phyloP scores from a whole-genome alignment of 2,888 invertebrate species.

The Rhaphigaster nebulosa region DNA sequence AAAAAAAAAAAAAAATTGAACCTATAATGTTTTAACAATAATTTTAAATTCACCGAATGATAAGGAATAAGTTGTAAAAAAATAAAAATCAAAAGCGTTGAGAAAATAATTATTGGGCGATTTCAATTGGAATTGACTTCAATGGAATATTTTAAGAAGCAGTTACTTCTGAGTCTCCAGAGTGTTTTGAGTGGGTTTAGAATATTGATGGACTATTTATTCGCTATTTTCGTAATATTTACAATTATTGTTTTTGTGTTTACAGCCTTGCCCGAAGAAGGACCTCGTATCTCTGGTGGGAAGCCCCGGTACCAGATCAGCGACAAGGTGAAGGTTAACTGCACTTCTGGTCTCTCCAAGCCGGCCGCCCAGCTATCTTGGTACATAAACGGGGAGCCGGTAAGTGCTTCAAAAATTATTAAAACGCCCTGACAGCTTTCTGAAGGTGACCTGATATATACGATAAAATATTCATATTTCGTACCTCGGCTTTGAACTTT shows the following conservation, averaged over 20 bases:
- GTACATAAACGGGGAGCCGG: conserved; percentile 89
- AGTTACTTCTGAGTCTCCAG: no score
- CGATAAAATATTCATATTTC: neutral
- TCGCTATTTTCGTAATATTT: no score
- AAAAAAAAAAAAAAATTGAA: no score
- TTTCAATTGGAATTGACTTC: no score
- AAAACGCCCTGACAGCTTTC: neutral
- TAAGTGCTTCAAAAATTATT: conserved; percentile 59
- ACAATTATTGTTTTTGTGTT: conserved; percentile 55
- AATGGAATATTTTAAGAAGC: no score
- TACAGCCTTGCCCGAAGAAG: conserved; percentile 84
- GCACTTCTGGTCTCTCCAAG: conserved; percentile 85
- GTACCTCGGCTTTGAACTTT: neutral
- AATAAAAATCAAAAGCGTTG: no score
- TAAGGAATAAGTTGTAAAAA: no score
- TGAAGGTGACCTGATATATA: neutral
- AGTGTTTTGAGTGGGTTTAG: no score
- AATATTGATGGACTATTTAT: no score
- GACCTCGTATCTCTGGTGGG: conserved; percentile 86
- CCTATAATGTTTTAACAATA: no score
- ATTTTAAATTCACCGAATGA: no score
- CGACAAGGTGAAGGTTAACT: conserved; percentile 86
- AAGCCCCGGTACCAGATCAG: conserved; percentile 86
- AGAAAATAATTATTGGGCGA: no score
- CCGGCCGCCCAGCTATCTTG: conserved; percentile 87